Evolutionary conservation across 2,113 vertebrate genomes (phyloP), one percentile per base, ranked within the genome.

Genomic region (Amphiprion ocellaris): DNA sequence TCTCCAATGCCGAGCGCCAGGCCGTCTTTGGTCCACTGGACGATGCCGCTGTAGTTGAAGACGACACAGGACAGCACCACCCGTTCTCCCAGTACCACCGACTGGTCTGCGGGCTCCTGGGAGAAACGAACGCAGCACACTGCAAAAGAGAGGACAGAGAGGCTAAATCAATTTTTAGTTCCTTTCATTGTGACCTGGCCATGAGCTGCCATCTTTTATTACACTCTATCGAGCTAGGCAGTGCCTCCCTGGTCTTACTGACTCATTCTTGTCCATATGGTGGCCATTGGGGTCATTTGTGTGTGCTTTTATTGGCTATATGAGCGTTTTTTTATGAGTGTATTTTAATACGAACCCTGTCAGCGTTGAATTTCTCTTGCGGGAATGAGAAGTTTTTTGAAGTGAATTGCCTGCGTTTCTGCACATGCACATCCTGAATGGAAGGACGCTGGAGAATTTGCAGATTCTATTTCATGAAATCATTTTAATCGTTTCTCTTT

Each of bases 1-100:
- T 97, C 96, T 14, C 97, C 97, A 77, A 97, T 94, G 10, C 97
- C 98, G 54, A 99, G 95, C 0, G 98, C 98, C 21, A 99, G 93
- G 1, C 98, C 98, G 0, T 99, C 97, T 86, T 99, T 99, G 92
- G 98, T 99, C 97, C 98, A 99, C 87, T 99, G 98, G 76, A 98
- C 97, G 8, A 98, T 99, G 41, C 97, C 97, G 0, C 96, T 97
- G 92, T 99, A 99, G 87, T 99, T 99, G 90, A 97, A 96, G 62
- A 99, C 96, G 73, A 98, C 95, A 2, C 97, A 99, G 84, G 96
- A 96, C 33, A 98, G 92, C 41, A 97, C 94, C 1, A 96, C 96
- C 23, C 94, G 92, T 70, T 97, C 97, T 0, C 97, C 97, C 0
- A 98, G 94, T 26, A 99, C 97, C 93, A 99, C 98, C 0, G 96